Conservation (phyloP, 2,113 vertebrate species). For the Clarias magur region DNA sequence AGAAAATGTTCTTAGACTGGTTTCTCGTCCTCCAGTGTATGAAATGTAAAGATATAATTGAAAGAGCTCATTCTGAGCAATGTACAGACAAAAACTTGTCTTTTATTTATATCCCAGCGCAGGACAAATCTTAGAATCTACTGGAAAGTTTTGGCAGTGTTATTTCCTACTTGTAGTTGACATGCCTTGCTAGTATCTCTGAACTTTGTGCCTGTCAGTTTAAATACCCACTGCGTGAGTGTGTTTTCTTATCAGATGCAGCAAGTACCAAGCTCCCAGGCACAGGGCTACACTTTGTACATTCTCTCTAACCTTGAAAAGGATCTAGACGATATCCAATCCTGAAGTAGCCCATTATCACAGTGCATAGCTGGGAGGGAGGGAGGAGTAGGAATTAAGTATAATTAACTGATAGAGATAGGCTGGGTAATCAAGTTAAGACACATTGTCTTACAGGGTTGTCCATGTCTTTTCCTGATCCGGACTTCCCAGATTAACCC, state of each 20-base stretch:
- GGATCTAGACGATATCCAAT: conserved; percentile 36
- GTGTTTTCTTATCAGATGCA: conserved; percentile 24
- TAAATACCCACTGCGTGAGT: background rate
- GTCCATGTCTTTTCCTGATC: background rate
- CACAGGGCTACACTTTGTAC: conserved; percentile 28
- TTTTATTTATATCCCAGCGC: no score
- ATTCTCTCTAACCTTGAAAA: conserved; percentile 39
- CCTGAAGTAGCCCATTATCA: conserved; percentile 30
- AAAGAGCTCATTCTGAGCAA: no score
- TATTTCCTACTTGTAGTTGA: background rate
- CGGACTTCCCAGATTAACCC: conserved; percentile 30
- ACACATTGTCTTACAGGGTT: conserved; percentile 5
- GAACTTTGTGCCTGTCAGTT: background rate
- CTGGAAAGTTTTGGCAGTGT: background rate
- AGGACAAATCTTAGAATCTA: background rate
- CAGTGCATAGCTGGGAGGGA: conserved; percentile 27
- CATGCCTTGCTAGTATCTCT: background rate
- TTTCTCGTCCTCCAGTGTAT: no score
- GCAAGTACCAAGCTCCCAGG: conserved; percentile 1
- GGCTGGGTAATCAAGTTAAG: conserved; percentile 39
- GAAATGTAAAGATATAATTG: no score
- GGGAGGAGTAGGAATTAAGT: conserved; percentile 20
- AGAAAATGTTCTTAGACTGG: no score
- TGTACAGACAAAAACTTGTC: no score
- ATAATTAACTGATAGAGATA: conserved; percentile 43